These are phyloP conservation scores for Oscheius sp. DNA, from an alignment of 2,888 invertebrate genomes.

Conservation along the genomic window DNA sequence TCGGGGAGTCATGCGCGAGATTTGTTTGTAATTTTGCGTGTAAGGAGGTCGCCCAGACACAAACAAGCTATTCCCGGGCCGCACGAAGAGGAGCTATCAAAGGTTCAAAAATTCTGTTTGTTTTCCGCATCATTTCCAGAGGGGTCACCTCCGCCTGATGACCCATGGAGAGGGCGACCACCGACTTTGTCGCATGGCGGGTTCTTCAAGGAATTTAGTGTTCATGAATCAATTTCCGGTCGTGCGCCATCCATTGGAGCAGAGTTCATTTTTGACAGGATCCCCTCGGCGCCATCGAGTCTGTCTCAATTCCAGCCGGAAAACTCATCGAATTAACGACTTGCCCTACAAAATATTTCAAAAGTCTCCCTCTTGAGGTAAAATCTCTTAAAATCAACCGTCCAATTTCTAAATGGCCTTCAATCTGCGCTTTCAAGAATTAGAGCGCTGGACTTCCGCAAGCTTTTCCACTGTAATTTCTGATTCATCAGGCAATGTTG, in stretches of 20 bases:
- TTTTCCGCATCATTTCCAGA: too few relatives aligned
- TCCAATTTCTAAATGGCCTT: neutral
- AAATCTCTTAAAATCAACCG: neutral
- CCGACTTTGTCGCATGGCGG: neutral
- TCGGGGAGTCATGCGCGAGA: slow-evolving; percentile 26
- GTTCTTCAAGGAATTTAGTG: slow-evolving; percentile 1
- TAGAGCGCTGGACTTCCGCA: too few relatives aligned
- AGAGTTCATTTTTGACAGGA: slow-evolving; percentile 10
- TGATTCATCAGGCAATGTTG: neutral
- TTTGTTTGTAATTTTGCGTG: slow-evolving; percentile 24
- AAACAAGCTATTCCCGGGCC: slow-evolving; percentile 17
- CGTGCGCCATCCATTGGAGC: neutral
- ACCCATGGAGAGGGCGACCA: slow-evolving; percentile 1
- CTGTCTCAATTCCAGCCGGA: too few relatives aligned
- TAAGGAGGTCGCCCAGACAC: slow-evolving; percentile 8
- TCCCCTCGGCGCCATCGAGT: slow-evolving; percentile 5
- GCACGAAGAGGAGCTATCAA: neutral
- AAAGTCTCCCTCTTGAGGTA: neutral
- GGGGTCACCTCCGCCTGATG: neutral
- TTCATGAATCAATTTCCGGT: slow-evolving; percentile 12
- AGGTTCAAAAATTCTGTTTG: neutral
- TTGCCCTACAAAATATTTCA: too few relatives aligned
- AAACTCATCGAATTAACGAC: too few relatives aligned
- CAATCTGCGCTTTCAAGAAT: too few relatives aligned
- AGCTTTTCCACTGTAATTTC: too few relatives aligned